These are phyloP conservation scores for Drosophila phalerata DNA, from an alignment of 2,888 invertebrate species.

Conservation along the genomic window DNA sequence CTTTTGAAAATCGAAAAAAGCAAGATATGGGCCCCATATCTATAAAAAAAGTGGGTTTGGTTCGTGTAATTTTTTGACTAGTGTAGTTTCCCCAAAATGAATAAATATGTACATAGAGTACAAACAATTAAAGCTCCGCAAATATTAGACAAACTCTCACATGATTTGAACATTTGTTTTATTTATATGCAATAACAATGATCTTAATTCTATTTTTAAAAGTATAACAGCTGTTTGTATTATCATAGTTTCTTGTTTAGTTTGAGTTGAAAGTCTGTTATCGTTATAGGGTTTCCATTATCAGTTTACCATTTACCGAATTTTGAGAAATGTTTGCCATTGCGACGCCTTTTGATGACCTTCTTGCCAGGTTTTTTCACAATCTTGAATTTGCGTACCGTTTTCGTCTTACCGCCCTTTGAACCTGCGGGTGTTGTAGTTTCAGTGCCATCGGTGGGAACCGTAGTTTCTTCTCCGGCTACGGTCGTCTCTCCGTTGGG, in stretches of 20 bases:
- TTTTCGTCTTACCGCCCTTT: neutral
- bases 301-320: neutral
- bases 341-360: conserved; percentile 6
- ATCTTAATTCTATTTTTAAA: neutral
- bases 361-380: neutral
- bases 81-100: too few species aligned
- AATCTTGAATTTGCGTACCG: neutral
- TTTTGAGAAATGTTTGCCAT: neutral
- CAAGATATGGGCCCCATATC: too few species aligned
- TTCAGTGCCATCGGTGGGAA: neutral
- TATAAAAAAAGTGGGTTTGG: too few species aligned
- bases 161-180: neutral
- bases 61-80: too few species aligned
- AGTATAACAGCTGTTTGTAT: neutral
- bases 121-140: neutral
- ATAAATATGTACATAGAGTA: too few species aligned
- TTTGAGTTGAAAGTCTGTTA: neutral
- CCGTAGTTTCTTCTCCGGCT: neutral
- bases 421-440: neutral
- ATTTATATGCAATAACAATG: neutral
- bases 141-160: neutral
- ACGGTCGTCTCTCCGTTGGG: neutral
- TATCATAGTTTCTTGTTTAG: neutral
- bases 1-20: too few species aligned
- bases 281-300: neutral